Evolutionary conservation across 2,113 vertebrate species (phyloP).

Genomic region (Machaerirhynchus nigripectus): DNA sequence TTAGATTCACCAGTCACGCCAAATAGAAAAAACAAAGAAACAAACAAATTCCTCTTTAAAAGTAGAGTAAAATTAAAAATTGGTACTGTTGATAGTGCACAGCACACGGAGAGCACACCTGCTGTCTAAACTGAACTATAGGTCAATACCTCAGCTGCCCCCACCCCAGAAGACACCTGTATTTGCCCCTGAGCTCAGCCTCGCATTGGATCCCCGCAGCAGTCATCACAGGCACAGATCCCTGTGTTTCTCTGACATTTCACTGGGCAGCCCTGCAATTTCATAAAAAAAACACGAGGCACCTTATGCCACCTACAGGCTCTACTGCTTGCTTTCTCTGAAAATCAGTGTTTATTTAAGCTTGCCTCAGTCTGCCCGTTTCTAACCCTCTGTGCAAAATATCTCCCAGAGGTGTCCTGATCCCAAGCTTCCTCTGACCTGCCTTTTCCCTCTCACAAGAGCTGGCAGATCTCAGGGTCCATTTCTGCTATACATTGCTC

Average conservation of each 20-base stretch:
- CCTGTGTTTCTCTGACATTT: neutral
- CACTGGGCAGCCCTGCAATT: neutral
- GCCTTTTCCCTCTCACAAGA: neutral
- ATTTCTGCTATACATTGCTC: neutral
- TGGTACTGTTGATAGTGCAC: neutral
- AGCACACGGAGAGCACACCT: neutral
- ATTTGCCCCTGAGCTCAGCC: neutral
- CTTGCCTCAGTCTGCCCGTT: neutral
- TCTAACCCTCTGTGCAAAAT: neutral
- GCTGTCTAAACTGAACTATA: neutral
- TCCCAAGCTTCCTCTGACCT: neutral
- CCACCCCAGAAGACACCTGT: neutral
- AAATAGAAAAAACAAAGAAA: neutral
- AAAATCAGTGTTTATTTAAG: neutral
- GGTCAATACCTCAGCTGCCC: neutral
- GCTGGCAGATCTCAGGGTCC: neutral
- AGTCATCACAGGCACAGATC: neutral
- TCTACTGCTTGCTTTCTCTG: neutral
- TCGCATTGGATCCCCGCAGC: neutral
- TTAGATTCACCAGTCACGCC: neutral
- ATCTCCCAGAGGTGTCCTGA: neutral
- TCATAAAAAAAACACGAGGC: neutral
- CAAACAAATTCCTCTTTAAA: neutral
- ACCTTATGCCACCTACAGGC: constrained; percentile 36
- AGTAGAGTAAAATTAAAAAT: neutral